These are phyloP conservation scores for Sebastes kiyomatsui DNA, from an alignment of 2,797 vertebrate species.

Conservation along the genomic window DNA sequence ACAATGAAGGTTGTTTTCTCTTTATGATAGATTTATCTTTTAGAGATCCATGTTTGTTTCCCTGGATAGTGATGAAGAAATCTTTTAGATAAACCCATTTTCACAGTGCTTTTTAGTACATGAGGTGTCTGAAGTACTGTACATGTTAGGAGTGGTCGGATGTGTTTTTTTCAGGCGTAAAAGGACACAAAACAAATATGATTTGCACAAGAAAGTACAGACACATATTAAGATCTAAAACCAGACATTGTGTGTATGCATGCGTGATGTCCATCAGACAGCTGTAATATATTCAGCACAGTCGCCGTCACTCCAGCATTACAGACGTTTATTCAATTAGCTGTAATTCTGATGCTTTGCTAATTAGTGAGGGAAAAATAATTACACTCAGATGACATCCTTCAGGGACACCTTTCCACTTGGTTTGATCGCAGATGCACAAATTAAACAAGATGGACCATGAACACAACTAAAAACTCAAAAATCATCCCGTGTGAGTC, in stretches of 20 bases:
- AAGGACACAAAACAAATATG: background rate
- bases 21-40: background rate
- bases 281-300: slow-evolving; percentile 24
- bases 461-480: background rate
- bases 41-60: background rate
- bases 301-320: background rate
- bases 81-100: background rate
- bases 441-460: slow-evolving; percentile 29
- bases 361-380: slow-evolving; percentile 59
- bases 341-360: slow-evolving; percentile 50
- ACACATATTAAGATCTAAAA: background rate
- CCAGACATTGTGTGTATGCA: background rate
- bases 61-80: background rate
- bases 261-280: background rate
- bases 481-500: slow-evolving; percentile 1
- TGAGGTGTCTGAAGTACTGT: background rate
- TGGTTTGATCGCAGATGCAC: slow-evolving; percentile 35
- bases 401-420: slow-evolving; percentile 47
- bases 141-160: background rate
- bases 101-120: background rate
- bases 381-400: slow-evolving; percentile 34
- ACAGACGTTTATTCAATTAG: slow-evolving; percentile 55
- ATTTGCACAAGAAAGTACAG: background rate
- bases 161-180: background rate
- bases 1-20: background rate